These are phyloP conservation scores for Marisa cornuarietis DNA, from an alignment of 1,140 invertebrate species.

Conservation along the genomic window DNA sequence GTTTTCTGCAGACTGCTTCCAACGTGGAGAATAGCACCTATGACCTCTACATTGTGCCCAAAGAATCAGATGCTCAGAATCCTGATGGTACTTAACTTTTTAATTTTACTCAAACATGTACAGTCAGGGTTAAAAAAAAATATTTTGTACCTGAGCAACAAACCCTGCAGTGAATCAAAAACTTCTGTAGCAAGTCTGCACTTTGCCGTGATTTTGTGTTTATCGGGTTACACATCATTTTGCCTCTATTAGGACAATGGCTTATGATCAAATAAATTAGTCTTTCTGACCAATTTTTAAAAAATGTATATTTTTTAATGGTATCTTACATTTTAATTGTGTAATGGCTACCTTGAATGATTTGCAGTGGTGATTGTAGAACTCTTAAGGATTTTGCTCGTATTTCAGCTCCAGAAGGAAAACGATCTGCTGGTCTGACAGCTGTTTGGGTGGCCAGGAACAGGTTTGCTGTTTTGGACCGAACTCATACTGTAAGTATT, in stretches of 20 bases:
- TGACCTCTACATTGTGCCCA: constrained; percentile 91
- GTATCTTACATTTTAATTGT: no score
- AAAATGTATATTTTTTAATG: no score
- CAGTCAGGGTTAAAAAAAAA: neutral
- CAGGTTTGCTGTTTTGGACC: constrained; percentile 96
- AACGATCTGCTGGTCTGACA: constrained; percentile 88
- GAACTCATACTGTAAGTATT: constrained; percentile 80
- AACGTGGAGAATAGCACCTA: constrained; percentile 91
- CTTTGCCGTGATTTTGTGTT: no score
- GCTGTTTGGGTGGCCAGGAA: constrained; percentile 99
- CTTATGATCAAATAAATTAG: no score
- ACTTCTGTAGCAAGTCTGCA: no score
- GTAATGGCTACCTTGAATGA: no score
- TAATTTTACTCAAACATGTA: neutral
- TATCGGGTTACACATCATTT: no score
- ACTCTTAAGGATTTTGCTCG: neutral
- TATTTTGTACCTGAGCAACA: no score
- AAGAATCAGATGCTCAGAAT: constrained; percentile 73
- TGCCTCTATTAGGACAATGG: no score
- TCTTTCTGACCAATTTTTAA: no score
- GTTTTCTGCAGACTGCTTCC: constrained; percentile 68
- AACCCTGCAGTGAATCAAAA: no score
- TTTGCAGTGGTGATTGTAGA: no score
- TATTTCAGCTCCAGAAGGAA: constrained; percentile 68
- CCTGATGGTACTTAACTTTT: constrained; percentile 65